Percentiles rank a stretch among this genome's conserved stretches.
phyloP scores from a whole-genome alignment of 2,113 vertebrate genomes.

The Pelecanoides urinatrix region DNA sequence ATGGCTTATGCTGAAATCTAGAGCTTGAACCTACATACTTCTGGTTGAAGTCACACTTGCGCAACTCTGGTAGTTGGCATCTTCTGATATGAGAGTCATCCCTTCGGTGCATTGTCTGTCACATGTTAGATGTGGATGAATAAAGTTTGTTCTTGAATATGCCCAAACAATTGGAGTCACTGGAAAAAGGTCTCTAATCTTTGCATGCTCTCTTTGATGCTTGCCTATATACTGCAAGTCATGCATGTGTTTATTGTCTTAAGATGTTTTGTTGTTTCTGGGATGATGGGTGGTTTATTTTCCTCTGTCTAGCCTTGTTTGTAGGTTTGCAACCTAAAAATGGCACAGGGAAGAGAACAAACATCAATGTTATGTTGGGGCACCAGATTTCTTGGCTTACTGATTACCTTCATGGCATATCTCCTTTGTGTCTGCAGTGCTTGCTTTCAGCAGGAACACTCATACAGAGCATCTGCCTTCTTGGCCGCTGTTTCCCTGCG shows the following conservation, averaged over 20 bases:
- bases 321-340: background rate
- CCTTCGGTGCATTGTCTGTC: background rate
- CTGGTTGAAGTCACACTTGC: background rate
- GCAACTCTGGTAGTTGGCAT: background rate
- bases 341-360: background rate
- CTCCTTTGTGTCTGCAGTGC: background rate
- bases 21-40: background rate
- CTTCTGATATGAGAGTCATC: background rate
- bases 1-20: background rate
- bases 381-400: background rate
- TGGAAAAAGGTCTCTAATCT: background rate
- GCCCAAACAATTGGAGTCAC: background rate
- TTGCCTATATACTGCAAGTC: background rate
- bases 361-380: accelerated
- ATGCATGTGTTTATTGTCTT: background rate
- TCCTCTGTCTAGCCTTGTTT: background rate
- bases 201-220: background rate
- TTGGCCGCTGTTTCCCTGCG: background rate
- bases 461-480: background rate
- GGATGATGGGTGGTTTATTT: background rate
- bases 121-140: background rate
- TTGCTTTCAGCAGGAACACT: background rate
- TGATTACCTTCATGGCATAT: accelerated
- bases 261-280: background rate
- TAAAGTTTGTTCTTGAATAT: background rate